phyloP scores from a whole-genome alignment of 1,140 invertebrate species.

The Coenobita brevimanus region DNA sequence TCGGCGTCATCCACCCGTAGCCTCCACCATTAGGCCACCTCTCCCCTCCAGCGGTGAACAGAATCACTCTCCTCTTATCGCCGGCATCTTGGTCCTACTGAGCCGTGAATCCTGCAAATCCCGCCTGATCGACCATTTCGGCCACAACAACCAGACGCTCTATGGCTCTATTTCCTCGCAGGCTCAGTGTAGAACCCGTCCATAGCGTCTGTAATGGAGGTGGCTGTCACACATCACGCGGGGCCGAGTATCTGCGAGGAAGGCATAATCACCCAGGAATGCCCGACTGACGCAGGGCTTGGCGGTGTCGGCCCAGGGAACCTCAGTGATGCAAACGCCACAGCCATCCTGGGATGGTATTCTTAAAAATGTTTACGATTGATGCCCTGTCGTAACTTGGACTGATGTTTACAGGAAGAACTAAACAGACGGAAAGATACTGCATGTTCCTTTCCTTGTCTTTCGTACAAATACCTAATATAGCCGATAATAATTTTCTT shows the following conservation, averaged over 20 bases:
- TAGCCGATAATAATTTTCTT: no score
- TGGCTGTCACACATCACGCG: constrained; percentile 19
- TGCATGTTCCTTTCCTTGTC: no score
- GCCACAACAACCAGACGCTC: not conserved
- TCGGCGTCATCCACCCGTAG: no score
- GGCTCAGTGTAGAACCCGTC: constrained; percentile 2
- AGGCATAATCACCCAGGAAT: constrained; percentile 31
- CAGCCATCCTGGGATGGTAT: no score
- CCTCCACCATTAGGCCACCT: not conserved
- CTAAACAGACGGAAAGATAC: no score
- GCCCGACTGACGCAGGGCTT: constrained; percentile 10
- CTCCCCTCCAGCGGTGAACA: not conserved
- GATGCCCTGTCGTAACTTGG: no score
- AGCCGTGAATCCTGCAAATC: not conserved
- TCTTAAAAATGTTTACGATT: no score
- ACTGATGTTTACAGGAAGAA: no score
- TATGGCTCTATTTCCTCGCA: constrained; percentile 35
- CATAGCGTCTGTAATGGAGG: constrained; percentile 26
- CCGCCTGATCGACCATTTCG: not conserved
- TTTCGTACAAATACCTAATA: no score
- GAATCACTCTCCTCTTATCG: not conserved
- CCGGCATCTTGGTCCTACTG: not conserved
- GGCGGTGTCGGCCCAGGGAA: not conserved
- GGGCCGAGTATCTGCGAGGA: constrained; percentile 15
- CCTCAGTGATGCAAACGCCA: not conserved